Evolutionary conservation across 1,140 invertebrate genomes (phyloP).

Genomic region (Aethina tumida): DNA sequence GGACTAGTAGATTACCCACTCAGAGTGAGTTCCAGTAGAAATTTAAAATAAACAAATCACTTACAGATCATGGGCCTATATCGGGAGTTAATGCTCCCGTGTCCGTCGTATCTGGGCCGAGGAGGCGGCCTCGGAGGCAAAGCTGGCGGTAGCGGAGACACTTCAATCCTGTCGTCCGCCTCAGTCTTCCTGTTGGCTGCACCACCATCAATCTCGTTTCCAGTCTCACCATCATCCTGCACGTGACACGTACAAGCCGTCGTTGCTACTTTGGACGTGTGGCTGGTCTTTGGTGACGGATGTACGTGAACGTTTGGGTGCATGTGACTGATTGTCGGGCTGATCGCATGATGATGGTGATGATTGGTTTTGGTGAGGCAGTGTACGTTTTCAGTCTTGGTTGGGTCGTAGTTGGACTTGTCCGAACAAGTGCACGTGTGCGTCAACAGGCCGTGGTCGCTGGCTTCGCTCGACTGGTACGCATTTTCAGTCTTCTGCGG

Average conservation of each 20-base stretch:
- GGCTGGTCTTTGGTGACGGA: constrained; percentile 19
- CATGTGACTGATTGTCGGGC: constrained; percentile 16
- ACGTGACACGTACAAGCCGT: constrained; percentile 6
- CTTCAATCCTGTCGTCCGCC: constrained; percentile 33
- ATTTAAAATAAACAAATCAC: no score
- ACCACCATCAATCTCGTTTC: constrained; percentile 16
- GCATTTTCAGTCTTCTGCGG: constrained; percentile 25
- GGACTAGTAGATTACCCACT: no score
- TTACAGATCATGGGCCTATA: constrained; percentile 15
- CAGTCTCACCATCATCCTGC: constrained; percentile 19
- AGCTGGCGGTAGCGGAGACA: constrained; percentile 34
- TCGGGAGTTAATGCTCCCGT: constrained; percentile 24
- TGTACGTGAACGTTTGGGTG: constrained; percentile 27
- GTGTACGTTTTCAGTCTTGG: constrained; percentile 18
- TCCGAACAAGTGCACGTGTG: constrained; percentile 23
- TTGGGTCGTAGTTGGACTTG: constrained; percentile 13
- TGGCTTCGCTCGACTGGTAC: constrained; percentile 31
- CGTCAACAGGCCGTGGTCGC: constrained; percentile 24
- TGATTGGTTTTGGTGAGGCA: constrained; percentile 7
- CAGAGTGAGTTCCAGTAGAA: no score
- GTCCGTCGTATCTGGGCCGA: constrained; percentile 30
- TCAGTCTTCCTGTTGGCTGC: constrained; percentile 25
- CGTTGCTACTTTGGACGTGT: constrained; percentile 14
- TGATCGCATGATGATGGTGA: constrained; percentile 15
- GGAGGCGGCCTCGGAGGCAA: constrained; percentile 35